Percentiles rank a stretch among this genome's conserved stretches.
Evolutionary conservation across 2,113 vertebrate species (phyloP).

Genomic region (Corythaixoides concolor): DNA sequence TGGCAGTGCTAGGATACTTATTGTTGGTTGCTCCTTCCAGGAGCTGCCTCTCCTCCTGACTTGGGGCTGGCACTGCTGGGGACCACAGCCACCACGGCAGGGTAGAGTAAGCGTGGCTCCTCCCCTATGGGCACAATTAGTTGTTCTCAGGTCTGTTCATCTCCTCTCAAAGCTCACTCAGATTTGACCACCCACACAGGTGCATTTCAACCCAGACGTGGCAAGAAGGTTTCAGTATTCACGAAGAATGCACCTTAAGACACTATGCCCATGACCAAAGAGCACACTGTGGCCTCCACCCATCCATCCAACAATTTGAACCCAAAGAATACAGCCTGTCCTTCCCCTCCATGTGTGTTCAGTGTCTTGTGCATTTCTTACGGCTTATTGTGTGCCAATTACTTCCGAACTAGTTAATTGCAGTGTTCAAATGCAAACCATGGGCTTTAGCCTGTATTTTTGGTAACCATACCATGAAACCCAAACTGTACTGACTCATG

Average conservation of each 20-base stretch:
- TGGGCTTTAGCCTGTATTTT: not conserved
- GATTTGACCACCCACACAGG: not conserved
- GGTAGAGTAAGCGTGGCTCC: not conserved
- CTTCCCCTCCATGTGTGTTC: not conserved
- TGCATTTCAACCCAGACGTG: not conserved
- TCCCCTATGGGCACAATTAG: not conserved
- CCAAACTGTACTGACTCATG: not conserved
- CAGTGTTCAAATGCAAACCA: not conserved
- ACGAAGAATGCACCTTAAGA: not conserved
- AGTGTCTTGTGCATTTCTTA: not conserved
- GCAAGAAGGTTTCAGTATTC: not conserved
- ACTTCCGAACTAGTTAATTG: not conserved
- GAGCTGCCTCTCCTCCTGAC: not conserved
- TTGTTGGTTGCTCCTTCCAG: not conserved
- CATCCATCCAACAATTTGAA: not conserved
- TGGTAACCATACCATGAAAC: not conserved
- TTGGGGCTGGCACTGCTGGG: not conserved
- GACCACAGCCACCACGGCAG: rapidly evolving
- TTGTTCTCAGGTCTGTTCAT: not conserved
- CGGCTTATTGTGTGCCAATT: too few species aligned
- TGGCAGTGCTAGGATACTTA: too few species aligned
- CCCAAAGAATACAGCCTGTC: not conserved
- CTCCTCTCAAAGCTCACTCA: not conserved
- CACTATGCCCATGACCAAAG: not conserved
- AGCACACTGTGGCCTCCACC: not conserved